These are phyloP conservation scores for Adelosebastes latens DNA, from an alignment of 2,797 vertebrate species.

Conservation along the genomic window DNA sequence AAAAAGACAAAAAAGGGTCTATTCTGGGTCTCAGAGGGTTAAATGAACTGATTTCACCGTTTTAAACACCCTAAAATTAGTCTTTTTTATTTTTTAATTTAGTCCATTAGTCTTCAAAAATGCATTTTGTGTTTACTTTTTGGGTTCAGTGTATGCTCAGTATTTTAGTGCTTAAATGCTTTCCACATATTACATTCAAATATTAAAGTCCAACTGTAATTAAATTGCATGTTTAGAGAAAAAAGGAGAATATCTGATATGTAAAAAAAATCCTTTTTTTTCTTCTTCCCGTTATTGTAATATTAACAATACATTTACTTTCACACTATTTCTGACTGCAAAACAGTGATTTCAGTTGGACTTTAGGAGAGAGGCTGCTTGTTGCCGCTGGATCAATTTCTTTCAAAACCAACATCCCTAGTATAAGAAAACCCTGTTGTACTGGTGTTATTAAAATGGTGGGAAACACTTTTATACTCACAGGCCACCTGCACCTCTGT, in stretches of 20 bases:
- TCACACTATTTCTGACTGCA: not conserved
- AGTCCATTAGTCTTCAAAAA: not conserved
- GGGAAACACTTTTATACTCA: conserved; percentile 78
- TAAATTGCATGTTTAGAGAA: not conserved
- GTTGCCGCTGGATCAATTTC: not conserved
- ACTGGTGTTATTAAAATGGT: not conserved
- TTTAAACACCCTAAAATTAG: not conserved
- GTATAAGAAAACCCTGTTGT: not conserved
- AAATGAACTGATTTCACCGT: not conserved
- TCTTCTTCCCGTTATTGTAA: not conserved
- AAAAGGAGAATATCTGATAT: not conserved
- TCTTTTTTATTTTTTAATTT: no score
- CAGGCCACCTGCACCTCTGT: conserved; percentile 93
- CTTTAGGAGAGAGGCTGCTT: not conserved
- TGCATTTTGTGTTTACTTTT: not conserved
- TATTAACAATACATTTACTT: not conserved
- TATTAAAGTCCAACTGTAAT: not conserved
- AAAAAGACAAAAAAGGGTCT: no score
- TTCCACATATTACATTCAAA: not conserved
- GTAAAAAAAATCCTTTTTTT: not conserved
- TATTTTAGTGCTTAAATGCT: not conserved
- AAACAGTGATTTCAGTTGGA: conserved; percentile 1
- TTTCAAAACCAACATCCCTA: not conserved
- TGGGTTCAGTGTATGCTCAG: not conserved
- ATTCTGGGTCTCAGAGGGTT: no score